Conservation (phyloP, 92 coral and sea anemone genomes). For the Bergia sp. region DNA sequence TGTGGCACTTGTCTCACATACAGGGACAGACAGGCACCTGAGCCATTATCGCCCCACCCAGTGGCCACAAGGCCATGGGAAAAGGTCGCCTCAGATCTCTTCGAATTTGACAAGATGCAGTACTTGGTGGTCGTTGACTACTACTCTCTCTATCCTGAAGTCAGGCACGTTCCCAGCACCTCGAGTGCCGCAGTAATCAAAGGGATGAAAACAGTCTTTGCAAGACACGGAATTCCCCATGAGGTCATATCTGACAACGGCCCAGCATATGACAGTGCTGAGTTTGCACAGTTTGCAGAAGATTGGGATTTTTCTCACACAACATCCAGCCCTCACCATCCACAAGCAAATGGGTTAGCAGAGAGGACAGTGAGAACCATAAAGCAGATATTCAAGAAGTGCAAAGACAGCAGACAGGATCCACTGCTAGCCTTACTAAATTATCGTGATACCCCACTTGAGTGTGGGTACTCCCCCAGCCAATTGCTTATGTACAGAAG, state of each 20-base stretch:
- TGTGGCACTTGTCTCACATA: slow-evolving; percentile 2
- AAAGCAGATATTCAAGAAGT: background rate
- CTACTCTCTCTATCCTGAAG: too few species aligned
- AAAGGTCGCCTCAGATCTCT: too few species aligned
- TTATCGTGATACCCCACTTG: background rate
- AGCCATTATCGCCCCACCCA: too few species aligned
- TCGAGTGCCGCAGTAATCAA: too few species aligned
- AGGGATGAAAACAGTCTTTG: too few species aligned
- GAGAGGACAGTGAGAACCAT: background rate
- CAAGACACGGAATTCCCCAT: background rate
- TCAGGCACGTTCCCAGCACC: too few species aligned
- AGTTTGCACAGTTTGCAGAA: background rate
- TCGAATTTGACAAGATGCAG: too few species aligned
- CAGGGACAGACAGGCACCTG: background rate
- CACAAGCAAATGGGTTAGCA: background rate
- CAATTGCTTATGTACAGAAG: background rate
- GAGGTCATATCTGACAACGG: background rate
- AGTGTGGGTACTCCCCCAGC: slow-evolving; percentile 9
- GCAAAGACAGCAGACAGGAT: background rate
- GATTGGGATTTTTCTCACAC: background rate
- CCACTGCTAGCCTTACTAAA: background rate
- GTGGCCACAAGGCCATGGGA: too few species aligned
- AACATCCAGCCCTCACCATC: background rate
- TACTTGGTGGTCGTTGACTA: too few species aligned
- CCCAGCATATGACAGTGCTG: background rate